Evolutionary conservation across 2,797 vertebrate genomes (phyloP), one percentile per base, ranked within the genome.

Genomic region (Halcyon smyrnensis): DNA sequence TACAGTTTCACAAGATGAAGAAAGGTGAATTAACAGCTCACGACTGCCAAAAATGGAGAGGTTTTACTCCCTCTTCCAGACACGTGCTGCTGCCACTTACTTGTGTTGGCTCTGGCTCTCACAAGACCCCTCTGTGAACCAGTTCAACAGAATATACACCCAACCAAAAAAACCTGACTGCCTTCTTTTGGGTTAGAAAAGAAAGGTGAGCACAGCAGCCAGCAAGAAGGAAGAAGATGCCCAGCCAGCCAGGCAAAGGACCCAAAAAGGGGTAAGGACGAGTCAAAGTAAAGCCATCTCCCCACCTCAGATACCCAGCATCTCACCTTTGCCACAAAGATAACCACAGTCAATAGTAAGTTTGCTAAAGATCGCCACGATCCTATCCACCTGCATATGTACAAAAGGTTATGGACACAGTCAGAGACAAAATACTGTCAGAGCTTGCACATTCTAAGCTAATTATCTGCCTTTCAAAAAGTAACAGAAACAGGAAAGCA

Each of bases 31-130:
- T 90, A 96, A 89, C 70, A 83, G 93, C 19, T 75, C 89, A 45
- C 36, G 67, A 71, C 64, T 85, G 95, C 95, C 93, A 95, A 95
- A 95, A 95, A 94, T 87, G 87, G 93, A 92, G 60, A 94, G 39
- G 64, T 80, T 95, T 93, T 28, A 80, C 48, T 96, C 93, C 24
- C 17, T 73, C 86, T 89, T 89, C 54, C 86, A 93, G 86, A 87
- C 90, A 77, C 4, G 78, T 77, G 88, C 94, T 86, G 80, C 94
- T 95, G 94, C 93, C 93, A 94, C 83, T 95, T 94, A 94, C 30
- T 75, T 25, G 34, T 13, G 21, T 51, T 59, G 56, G 75, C 86
- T 73, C 51, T 41, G 64, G 67, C 81, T 93, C 92, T 74, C 63
- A 15, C 43, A 62, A 79, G 78, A 74, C 18, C 67, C 48, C 41